phyloP scores from a whole-genome alignment of 2,888 invertebrate genomes.

The Amphipoea oculea region DNA sequence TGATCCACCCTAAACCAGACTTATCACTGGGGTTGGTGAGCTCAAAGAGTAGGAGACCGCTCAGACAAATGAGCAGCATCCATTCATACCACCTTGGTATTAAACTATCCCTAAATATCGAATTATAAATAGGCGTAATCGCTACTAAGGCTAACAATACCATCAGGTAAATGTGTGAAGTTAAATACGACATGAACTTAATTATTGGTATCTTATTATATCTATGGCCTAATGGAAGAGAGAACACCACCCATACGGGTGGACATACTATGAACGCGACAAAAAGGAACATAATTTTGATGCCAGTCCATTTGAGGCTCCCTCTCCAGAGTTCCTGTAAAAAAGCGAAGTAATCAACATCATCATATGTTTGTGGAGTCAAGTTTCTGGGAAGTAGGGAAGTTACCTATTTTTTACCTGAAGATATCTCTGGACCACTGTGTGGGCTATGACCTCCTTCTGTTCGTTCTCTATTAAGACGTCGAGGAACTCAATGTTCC shows the following conservation, averaged over 20 bases:
- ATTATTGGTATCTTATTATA: slow-evolving; percentile 99
- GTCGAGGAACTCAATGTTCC: slow-evolving; percentile 98
- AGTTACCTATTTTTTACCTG: slow-evolving; percentile 94
- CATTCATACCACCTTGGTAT: slow-evolving; percentile 99
- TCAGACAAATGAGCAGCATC: slow-evolving; percentile 98
- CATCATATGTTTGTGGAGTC: slow-evolving; percentile 37
- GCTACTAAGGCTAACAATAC: slow-evolving; percentile 97
- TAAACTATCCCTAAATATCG: slow-evolving; percentile 94
- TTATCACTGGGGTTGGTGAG: slow-evolving; percentile 99
- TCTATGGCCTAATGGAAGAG: slow-evolving; percentile 98
- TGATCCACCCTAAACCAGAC: slow-evolving; percentile 98
- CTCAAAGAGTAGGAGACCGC: slow-evolving; percentile 98
- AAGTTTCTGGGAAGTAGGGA: slow-evolving; percentile 69
- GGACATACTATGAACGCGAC: slow-evolving; percentile 98
- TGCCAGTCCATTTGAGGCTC: slow-evolving; percentile 98
- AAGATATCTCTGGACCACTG: slow-evolving; percentile 98
- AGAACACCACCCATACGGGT: slow-evolving; percentile 98
- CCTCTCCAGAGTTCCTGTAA: slow-evolving; percentile 99
- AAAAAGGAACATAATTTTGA: slow-evolving; percentile 98
- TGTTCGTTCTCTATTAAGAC: slow-evolving; percentile 99
- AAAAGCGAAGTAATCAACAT: slow-evolving; percentile 68
- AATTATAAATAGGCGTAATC: slow-evolving; percentile 95
- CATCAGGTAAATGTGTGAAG: slow-evolving; percentile 99
- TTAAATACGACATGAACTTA: slow-evolving; percentile 99
- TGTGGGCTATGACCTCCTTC: slow-evolving; percentile 99